phyloP scores from a whole-genome alignment of 2,888 invertebrate species.

The Drosophila flavopinicola region DNA sequence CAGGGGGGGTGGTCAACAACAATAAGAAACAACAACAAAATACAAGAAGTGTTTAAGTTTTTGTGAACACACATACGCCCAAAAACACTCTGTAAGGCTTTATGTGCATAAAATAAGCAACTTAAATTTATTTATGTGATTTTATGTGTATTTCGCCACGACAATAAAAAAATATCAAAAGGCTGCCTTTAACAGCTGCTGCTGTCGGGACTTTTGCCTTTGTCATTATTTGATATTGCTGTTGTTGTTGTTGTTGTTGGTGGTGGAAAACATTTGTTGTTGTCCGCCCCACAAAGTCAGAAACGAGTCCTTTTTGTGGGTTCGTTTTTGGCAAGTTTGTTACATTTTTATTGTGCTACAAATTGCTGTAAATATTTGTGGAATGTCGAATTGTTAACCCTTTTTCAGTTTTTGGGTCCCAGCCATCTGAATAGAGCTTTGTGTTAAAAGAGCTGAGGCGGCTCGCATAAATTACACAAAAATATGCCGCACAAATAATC shows the following conservation, averaged over 20 bases:
- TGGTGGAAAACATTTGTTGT: conserved; percentile 67
- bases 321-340: conserved; percentile 49
- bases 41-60: conserved; percentile 36
- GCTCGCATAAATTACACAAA: conserved; percentile 71
- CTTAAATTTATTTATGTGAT: conserved; percentile 72
- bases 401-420: conserved; percentile 43
- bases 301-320: conserved; percentile 60
- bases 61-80: conserved; percentile 23
- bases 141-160: conserved; percentile 74
- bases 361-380: conserved; percentile 80
- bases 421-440: conserved; percentile 21
- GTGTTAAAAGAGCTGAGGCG: conserved; percentile 24
- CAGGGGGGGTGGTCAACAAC: conserved; percentile 11
- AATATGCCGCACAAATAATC: conserved; percentile 69
- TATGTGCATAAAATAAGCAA: conserved; percentile 54
- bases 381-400: conserved; percentile 69
- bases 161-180: conserved; percentile 76
- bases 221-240: conserved; percentile 59
- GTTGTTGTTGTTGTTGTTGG: too few relatives aligned
- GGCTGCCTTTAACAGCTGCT: conserved; percentile 55
- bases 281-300: conserved; percentile 67
- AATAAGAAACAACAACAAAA: not conserved
- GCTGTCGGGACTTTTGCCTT: conserved; percentile 46
- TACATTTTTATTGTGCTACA: conserved; percentile 75
- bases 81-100: conserved; percentile 31